These are phyloP conservation scores for Turnix velox DNA, from an alignment of 2,113 vertebrate genomes.

Conservation along the genomic window DNA sequence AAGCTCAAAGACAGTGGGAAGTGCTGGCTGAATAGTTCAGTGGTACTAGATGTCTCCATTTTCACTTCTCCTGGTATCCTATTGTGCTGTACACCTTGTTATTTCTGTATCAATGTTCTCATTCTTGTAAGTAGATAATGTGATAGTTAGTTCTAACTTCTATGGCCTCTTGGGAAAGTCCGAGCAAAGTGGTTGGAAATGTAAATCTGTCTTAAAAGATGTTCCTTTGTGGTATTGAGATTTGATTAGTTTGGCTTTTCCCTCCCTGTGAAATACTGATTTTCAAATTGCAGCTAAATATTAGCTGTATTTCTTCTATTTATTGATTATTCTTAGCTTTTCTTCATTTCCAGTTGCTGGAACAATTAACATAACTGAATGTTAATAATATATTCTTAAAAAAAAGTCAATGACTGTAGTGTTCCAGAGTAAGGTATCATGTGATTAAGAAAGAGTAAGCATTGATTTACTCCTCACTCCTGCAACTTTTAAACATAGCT, in stretches of 20 bases:
- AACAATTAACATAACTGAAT: background rate
- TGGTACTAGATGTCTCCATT: background rate
- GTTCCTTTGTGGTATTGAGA: background rate
- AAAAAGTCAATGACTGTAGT: background rate
- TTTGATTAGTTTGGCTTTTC: background rate
- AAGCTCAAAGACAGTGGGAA: background rate
- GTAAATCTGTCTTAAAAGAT: background rate
- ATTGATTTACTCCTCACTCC: background rate
- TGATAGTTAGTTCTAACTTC: background rate
- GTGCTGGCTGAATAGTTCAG: background rate
- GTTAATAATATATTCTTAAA: background rate
- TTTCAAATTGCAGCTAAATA: background rate
- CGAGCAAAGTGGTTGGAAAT: background rate
- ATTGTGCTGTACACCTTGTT: background rate
- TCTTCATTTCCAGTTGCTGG: background rate
- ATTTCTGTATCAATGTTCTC: background rate
- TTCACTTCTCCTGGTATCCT: background rate
- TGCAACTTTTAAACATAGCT: background rate
- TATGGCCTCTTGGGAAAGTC: background rate
- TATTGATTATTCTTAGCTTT: background rate
- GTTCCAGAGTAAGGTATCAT: background rate
- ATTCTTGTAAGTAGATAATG: background rate
- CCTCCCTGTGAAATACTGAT: background rate
- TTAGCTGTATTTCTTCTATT: background rate
- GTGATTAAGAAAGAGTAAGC: background rate